Conservation (phyloP, 2,797 vertebrate species). For the Carapus acus region DNA sequence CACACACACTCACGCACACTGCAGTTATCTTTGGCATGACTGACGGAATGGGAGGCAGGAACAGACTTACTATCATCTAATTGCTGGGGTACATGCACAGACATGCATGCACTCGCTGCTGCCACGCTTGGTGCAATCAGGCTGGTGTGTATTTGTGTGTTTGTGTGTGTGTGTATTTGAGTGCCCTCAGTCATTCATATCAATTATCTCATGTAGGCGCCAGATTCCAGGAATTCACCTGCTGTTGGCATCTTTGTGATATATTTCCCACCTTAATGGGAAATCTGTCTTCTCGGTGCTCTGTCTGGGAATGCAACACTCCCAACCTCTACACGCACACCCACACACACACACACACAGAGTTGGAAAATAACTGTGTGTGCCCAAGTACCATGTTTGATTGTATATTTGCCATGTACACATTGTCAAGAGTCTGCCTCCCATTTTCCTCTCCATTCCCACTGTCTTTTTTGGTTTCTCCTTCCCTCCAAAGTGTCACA, state of each 20-base stretch:
- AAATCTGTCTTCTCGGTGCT: constrained; percentile 38
- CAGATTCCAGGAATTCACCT: constrained; percentile 31
- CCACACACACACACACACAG: background rate
- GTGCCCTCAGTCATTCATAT: constrained; percentile 5
- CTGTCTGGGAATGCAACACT: background rate
- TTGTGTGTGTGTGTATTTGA: constrained; percentile 1
- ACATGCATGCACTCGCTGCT: constrained; percentile 1
- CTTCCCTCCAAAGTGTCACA: background rate
- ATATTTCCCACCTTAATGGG: constrained; percentile 35
- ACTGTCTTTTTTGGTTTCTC: background rate
- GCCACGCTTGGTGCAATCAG: constrained; percentile 5
- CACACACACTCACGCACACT: no score
- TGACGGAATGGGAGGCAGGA: no score
- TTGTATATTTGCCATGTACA: no score
- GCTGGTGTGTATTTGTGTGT: constrained; percentile 5
- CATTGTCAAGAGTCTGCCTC: no score
- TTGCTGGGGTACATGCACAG: background rate
- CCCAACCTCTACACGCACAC: background rate
- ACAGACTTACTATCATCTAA: background rate
- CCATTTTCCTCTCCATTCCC: background rate
- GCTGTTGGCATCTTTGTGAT: constrained; percentile 25
- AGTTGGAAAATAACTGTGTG: no score
- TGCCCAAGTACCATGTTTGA: no score
- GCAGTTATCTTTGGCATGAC: no score
- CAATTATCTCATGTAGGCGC: constrained; percentile 6